A percentile compares a stretch with the other conserved stretches of the same genome.
Evolutionary conservation across 2,797 vertebrate species (phyloP).

Genomic region (Labroides dimidiatus): DNA sequence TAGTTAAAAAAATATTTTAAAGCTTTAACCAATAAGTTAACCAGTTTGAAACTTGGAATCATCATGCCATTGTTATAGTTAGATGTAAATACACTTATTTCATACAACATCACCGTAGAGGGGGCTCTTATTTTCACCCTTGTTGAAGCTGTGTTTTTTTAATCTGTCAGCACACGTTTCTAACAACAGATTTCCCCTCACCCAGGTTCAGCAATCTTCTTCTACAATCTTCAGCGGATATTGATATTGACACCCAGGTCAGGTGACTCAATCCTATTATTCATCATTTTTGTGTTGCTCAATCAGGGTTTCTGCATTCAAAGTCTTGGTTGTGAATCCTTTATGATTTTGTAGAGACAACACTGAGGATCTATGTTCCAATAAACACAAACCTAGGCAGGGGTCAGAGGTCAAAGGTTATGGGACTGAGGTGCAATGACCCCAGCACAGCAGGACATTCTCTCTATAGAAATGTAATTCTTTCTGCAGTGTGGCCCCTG

Average conservation of each 20-base stretch:
- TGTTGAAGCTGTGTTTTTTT: constrained; percentile 1
- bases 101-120: not conserved
- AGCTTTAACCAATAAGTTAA: not conserved
- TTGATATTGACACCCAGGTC: constrained; percentile 67
- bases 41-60: not conserved
- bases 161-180: constrained; percentile 4
- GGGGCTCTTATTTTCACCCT: not conserved
- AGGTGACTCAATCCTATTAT: constrained; percentile 56
- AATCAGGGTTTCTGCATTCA: constrained; percentile 65
- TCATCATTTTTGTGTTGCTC: not conserved
- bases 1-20: not conserved
- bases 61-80: no score
- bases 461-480: constrained; percentile 86
- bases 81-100: not conserved
- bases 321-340: constrained; percentile 75
- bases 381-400: constrained; percentile 69
- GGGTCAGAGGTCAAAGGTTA: constrained; percentile 87
- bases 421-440: constrained; percentile 88
- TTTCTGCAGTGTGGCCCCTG: constrained; percentile 81
- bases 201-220: constrained; percentile 20
- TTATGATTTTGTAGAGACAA: constrained; percentile 75
- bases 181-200: constrained; percentile 14
- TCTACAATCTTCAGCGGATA: constrained; percentile 59
- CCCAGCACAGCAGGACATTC: constrained; percentile 86
- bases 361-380: constrained; percentile 81